These are phyloP conservation scores for Serinus canaria DNA, from an alignment of 2,113 vertebrate species.

Conservation along the genomic window DNA sequence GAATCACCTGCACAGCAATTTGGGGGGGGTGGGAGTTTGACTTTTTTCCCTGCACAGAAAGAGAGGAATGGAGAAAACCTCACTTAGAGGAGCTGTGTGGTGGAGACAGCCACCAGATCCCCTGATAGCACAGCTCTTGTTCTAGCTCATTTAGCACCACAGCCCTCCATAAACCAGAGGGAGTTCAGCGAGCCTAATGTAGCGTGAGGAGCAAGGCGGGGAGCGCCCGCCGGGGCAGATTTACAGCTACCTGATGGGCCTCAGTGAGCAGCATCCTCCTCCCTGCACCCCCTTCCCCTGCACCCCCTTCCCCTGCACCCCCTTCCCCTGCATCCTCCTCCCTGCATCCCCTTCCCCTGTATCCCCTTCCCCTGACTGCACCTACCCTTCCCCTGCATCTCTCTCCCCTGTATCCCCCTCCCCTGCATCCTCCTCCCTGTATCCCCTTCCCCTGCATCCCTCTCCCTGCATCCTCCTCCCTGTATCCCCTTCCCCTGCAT, in stretches of 20 bases:
- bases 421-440: background rate
- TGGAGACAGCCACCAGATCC: constrained; percentile 32
- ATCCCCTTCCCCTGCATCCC: too few species aligned
- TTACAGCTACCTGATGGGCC: constrained; percentile 57
- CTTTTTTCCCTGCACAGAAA: background rate
- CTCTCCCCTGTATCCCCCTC: background rate
- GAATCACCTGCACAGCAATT: background rate
- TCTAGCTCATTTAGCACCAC: constrained; percentile 65
- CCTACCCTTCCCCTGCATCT: background rate
- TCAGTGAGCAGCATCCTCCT: background rate
- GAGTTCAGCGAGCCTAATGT: constrained; percentile 66
- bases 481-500: background rate
- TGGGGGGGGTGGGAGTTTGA: background rate
- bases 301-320: background rate
- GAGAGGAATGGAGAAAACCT: background rate
- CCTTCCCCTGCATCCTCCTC: background rate
- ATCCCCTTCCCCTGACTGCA: too few species aligned
- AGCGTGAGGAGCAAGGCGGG: constrained; percentile 51
- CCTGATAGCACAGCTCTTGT: constrained; percentile 47
- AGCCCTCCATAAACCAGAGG: constrained; percentile 56
- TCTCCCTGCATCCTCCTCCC: too few species aligned
- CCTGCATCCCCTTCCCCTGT: too few species aligned
- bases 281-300: background rate
- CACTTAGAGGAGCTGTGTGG: background rate
- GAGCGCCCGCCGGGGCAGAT: constrained; percentile 21